Conservation (phyloP, 2,888 invertebrate species). For the Lepidochrysops patricia region DNA sequence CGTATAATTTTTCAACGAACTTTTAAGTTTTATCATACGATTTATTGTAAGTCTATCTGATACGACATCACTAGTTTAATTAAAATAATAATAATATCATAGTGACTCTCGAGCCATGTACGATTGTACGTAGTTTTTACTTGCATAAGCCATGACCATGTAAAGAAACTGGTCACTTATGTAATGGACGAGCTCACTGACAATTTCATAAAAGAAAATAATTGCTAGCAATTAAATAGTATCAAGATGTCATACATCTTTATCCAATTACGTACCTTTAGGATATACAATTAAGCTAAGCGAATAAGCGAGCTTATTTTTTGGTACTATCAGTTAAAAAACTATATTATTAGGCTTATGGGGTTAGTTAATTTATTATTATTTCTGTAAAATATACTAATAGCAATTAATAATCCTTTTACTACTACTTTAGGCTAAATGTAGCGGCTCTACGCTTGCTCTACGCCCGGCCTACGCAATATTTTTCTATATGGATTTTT, state of each 20-base stretch:
- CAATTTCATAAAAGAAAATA: conserved; percentile 1
- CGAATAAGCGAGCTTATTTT: too few relatives aligned
- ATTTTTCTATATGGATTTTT: neutral
- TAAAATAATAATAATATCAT: neutral
- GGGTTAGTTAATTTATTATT: too few relatives aligned
- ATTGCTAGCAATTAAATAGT: neutral
- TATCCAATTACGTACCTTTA: conserved; percentile 12
- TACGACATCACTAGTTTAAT: too few relatives aligned
- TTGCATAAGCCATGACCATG: neutral
- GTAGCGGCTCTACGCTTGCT: neutral
- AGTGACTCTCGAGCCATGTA: neutral
- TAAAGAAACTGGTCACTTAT: neutral
- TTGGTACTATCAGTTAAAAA: too few relatives aligned
- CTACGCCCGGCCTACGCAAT: neutral
- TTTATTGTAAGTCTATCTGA: too few relatives aligned
- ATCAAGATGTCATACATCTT: neutral
- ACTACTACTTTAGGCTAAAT: neutral
- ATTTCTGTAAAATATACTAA: too few relatives aligned
- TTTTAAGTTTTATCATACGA: too few relatives aligned
- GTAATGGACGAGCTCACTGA: neutral
- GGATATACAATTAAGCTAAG: neutral
- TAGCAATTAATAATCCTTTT: too few relatives aligned
- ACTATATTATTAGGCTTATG: too few relatives aligned
- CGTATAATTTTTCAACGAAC: too few relatives aligned
- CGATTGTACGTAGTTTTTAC: neutral